Evolutionary conservation across 1,140 invertebrate genomes (phyloP).

Genomic region (Pristionchus pacificus): DNA sequence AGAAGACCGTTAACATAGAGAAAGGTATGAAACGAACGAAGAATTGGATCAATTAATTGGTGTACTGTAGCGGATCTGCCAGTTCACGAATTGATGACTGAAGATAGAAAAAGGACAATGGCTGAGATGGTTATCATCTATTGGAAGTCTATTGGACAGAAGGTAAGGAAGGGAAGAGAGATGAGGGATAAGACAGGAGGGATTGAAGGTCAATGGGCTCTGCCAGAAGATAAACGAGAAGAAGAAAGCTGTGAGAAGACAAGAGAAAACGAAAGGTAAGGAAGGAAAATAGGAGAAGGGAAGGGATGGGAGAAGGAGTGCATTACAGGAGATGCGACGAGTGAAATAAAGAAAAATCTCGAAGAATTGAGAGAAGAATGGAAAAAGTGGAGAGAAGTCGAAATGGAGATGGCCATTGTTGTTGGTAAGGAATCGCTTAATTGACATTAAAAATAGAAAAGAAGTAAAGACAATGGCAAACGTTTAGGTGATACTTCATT

Average conservation of each 20-base stretch:
- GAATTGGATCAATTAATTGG: not conserved
- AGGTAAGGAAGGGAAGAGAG: constrained; percentile 6
- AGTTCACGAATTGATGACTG: not conserved
- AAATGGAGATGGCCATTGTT: too few relatives aligned
- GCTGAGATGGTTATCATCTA: not conserved
- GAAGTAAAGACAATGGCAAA: not conserved
- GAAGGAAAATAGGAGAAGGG: not conserved
- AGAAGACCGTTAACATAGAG: not conserved
- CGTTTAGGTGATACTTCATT: not conserved
- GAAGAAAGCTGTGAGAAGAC: constrained; percentile 5
- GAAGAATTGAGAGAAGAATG: constrained; percentile 20
- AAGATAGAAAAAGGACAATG: not conserved
- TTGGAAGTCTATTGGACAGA: constrained; percentile 1
- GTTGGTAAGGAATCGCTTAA: too few relatives aligned
- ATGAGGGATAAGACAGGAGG: constrained; percentile 9
- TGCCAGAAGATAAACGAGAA: constrained; percentile 3
- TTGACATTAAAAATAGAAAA: not conserved
- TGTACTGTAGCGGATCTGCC: constrained; percentile 3
- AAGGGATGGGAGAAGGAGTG: too few relatives aligned
- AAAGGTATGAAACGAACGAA: not conserved
- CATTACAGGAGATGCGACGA: constrained; percentile 33
- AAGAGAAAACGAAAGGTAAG: constrained; percentile 15
- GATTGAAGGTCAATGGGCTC: constrained; percentile 2
- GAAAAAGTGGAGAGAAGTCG: constrained; percentile 13
- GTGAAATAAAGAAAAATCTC: constrained; percentile 25